Percentiles rank a stretch among this genome's conserved stretches.
Conservation (phyloP, 2,888 invertebrate species). For the Clunio marinus region DNA sequence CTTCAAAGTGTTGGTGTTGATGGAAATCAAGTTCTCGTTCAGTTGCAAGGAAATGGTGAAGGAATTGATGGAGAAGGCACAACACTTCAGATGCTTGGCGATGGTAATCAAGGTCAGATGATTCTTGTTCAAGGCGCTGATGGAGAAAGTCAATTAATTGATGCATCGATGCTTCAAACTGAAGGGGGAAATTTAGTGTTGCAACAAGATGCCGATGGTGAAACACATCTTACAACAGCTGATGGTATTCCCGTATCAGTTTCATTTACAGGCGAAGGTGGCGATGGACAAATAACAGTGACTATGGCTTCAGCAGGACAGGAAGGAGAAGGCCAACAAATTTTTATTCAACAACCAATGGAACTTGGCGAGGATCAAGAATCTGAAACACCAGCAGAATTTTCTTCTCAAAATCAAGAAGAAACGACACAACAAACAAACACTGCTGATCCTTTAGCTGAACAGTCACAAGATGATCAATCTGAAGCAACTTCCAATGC, state of each 20-base stretch:
- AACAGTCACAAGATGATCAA: neutral
- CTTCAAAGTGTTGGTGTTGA: slow-evolving; percentile 50
- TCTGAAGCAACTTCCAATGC: neutral
- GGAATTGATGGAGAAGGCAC: slow-evolving; percentile 48
- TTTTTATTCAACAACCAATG: slow-evolving; percentile 20
- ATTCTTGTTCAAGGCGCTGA: slow-evolving; percentile 52
- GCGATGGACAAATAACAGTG: slow-evolving; percentile 46
- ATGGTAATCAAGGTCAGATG: slow-evolving; percentile 47
- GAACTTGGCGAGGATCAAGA: slow-evolving; percentile 18
- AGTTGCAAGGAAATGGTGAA: slow-evolving; percentile 48
- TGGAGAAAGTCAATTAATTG: slow-evolving; percentile 51
- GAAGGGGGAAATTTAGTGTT: slow-evolving; percentile 52
- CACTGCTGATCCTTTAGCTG: neutral
- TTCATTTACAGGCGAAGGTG: slow-evolving; percentile 45
- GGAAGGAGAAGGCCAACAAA: slow-evolving; percentile 43
- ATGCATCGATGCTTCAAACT: slow-evolving; percentile 50
- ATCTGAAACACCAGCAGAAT: slow-evolving; percentile 1
- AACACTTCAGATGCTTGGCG: slow-evolving; percentile 52
- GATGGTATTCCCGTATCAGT: slow-evolving; percentile 52
- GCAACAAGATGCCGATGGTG: slow-evolving; percentile 41
- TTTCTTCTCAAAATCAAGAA: slow-evolving; percentile 6
- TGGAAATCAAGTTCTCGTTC: slow-evolving; percentile 34
- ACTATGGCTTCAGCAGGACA: slow-evolving; percentile 47
- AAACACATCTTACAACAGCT: slow-evolving; percentile 49
- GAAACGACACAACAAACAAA: slow-evolving; percentile 6